Percentiles rank a stretch among this genome's conserved stretches.
Evolutionary conservation across 2,888 invertebrate species (phyloP).

Genomic region (Hartigia nigra): DNA sequence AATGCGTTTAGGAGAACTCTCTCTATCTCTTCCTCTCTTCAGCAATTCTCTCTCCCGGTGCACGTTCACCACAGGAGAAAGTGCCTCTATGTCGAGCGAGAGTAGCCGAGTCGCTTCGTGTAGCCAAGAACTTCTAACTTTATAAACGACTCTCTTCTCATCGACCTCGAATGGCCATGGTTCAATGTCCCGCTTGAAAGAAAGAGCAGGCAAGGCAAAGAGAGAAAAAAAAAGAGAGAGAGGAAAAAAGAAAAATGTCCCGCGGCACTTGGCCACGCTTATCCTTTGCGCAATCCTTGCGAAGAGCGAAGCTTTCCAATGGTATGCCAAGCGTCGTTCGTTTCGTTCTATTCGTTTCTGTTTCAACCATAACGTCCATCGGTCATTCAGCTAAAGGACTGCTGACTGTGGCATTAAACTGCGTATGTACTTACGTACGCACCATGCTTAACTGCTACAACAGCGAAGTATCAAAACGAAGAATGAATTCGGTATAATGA

Average conservation of each 20-base stretch:
- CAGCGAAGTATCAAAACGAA: background rate
- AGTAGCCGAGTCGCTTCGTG: conserved; percentile 28
- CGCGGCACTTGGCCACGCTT: background rate
- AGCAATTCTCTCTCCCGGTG: no score
- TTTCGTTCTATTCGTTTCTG: no score
- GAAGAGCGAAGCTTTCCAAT: background rate
- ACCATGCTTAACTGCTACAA: background rate
- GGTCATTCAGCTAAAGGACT: background rate
- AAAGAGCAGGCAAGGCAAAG: conserved; percentile 21
- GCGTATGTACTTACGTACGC: background rate
- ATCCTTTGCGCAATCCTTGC: background rate
- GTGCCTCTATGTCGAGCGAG: conserved; percentile 35
- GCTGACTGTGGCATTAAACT: background rate
- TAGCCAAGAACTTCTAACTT: conserved; percentile 54
- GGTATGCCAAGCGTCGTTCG: background rate
- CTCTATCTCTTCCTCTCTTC: background rate
- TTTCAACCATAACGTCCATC: background rate
- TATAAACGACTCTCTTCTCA: conserved; percentile 48
- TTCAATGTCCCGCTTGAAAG: conserved; percentile 44
- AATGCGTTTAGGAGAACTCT: background rate
- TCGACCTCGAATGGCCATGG: conserved; percentile 54
- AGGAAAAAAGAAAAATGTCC: conserved; percentile 14
- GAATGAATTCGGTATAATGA: background rate
- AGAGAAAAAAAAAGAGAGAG: conserved; percentile 4
- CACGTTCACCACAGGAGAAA: conserved; percentile 16